Evolutionary conservation across 1,140 invertebrate genomes (phyloP).

Genomic region (Cecropterus lyciades): DNA sequence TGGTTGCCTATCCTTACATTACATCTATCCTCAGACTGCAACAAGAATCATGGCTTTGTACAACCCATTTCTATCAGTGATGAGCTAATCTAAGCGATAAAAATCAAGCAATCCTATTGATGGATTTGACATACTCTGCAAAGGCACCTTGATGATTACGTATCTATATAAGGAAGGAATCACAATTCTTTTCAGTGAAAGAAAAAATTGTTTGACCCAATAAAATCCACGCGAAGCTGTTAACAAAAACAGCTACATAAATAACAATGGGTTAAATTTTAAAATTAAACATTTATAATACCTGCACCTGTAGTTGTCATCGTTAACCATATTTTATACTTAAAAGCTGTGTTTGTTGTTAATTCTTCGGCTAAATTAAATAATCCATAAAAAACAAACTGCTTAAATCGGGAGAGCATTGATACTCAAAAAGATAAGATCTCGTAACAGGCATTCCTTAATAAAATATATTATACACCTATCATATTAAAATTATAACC

Average conservation of each 20-base stretch:
- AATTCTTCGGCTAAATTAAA: slow-evolving; percentile 30
- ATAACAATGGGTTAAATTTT: neutral
- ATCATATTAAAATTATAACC: slow-evolving; percentile 83
- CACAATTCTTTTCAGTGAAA: no score
- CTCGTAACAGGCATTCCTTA: slow-evolving; percentile 58
- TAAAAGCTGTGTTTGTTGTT: slow-evolving; percentile 11
- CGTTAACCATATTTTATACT: slow-evolving; percentile 24
- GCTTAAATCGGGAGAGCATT: slow-evolving; percentile 23
- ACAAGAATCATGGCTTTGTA: no score
- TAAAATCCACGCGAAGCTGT: no score
- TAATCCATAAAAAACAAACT: slow-evolving; percentile 28
- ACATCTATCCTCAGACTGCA: no score
- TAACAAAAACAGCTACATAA: neutral
- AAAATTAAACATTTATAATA: slow-evolving; percentile 2
- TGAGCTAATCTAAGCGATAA: no score
- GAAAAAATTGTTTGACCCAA: no score
- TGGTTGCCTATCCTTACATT: no score
- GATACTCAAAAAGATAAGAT: slow-evolving; percentile 52
- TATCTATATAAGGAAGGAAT: no score
- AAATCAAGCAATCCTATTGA: no score
- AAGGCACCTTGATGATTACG: no score
- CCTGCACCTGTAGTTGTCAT: slow-evolving; percentile 8
- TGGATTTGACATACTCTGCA: no score
- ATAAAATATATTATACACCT: slow-evolving; percentile 78
- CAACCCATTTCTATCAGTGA: no score